These are phyloP conservation scores for Stichopus chloronotus DNA, from an alignment of 35 echinoderm and acorn worm genomes.

Conservation along the genomic window DNA sequence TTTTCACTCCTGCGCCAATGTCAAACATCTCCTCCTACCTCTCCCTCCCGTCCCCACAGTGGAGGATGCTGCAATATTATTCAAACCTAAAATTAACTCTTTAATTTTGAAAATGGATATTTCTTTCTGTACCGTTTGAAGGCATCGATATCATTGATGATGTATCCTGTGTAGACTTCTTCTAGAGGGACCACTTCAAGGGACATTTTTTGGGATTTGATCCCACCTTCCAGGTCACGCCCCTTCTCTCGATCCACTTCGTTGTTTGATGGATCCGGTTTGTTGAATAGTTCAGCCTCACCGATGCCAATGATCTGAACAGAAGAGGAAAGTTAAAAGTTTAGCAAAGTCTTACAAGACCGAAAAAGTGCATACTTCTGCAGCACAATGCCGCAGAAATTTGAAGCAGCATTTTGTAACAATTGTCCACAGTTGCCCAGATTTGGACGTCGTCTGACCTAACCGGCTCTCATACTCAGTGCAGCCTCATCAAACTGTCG, in stretches of 20 bases:
- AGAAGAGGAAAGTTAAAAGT: background rate
- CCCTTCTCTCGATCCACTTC: background rate
- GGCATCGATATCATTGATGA: background rate
- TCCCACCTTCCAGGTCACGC: background rate
- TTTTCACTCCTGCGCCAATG: too few relatives aligned
- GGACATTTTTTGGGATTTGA: background rate
- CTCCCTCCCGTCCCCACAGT: background rate
- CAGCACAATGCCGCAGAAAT: too few relatives aligned
- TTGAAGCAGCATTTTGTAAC: too few relatives aligned
- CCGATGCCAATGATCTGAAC: conserved; percentile 16
- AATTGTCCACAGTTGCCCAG: too few relatives aligned
- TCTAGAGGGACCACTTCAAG: conserved; percentile 14
- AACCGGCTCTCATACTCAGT: too few relatives aligned
- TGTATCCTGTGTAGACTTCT: background rate
- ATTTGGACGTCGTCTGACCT: too few relatives aligned
- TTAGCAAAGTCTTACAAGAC: too few relatives aligned
- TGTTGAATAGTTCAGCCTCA: background rate
- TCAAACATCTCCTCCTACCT: too few relatives aligned
- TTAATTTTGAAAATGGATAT: background rate
- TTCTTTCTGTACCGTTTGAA: too few relatives aligned
- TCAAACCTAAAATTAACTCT: background rate
- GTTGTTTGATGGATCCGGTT: background rate
- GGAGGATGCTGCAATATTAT: background rate
- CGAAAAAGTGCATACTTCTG: too few relatives aligned
- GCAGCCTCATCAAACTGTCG: too few relatives aligned